phyloP scores from a whole-genome alignment of 2,113 vertebrate species.

The Gobio gobio region DNA sequence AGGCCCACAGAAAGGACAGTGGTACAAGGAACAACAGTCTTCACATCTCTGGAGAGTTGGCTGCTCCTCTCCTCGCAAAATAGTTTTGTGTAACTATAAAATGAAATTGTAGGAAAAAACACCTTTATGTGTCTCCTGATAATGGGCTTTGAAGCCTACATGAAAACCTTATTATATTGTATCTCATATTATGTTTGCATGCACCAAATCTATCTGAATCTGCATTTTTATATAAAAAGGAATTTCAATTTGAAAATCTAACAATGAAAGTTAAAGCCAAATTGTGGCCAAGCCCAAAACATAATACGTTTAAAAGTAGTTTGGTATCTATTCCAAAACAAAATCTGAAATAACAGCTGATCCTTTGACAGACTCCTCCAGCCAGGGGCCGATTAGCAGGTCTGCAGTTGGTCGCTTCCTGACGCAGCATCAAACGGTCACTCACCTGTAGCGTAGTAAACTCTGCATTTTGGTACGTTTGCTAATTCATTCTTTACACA shows the following conservation, averaged over 20 bases:
- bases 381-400: neutral
- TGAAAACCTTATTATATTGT: neutral
- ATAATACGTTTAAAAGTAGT: neutral
- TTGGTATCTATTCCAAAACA: neutral
- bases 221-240: neutral
- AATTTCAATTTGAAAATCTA: neutral
- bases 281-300: neutral
- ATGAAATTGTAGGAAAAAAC: neutral
- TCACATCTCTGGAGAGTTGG: constrained; percentile 15
- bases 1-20: constrained; percentile 33
- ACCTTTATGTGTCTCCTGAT: neutral
- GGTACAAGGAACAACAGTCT: constrained; percentile 34
- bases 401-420: neutral
- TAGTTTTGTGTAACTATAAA: constrained; percentile 23
- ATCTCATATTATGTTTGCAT: neutral
- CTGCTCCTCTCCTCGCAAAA: constrained; percentile 21
- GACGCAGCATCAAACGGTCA: neutral
- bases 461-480: neutral
- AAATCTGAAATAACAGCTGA: neutral
- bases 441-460: neutral
- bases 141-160: neutral
- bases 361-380: constrained; percentile 25
- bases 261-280: neutral
- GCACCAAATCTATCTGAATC: neutral
- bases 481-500: neutral